These are phyloP conservation scores for Lethocerus indicus DNA, from an alignment of 1,140 invertebrate species.

Conservation along the genomic window DNA sequence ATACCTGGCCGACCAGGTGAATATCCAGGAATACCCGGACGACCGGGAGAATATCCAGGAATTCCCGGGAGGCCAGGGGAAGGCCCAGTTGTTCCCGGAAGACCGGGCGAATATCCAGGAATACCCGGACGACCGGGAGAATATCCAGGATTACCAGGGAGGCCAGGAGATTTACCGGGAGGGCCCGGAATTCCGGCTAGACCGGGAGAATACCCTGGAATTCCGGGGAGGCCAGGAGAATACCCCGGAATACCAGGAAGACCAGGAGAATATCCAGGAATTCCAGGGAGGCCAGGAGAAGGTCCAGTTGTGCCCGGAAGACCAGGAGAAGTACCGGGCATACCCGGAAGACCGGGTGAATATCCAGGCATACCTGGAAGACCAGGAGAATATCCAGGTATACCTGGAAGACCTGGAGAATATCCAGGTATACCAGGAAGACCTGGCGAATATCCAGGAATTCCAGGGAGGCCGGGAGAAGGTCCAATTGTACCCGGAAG, in stretches of 20 bases:
- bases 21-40: conserved; percentile 11
- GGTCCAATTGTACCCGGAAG: not conserved
- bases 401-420: conserved; percentile 9
- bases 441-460: conserved; percentile 9
- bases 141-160: too few species aligned
- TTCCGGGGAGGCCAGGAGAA: conserved; percentile 3
- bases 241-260: conserved; percentile 8
- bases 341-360: conserved; percentile 1
- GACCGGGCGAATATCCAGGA: too few species aligned
- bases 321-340: conserved; percentile 4
- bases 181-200: conserved; percentile 13
- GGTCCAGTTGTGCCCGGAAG: not conserved
- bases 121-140: conserved; percentile 1
- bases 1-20: conserved; percentile 13
- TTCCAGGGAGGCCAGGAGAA: conserved; percentile 11
- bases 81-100: conserved; percentile 4
- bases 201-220: conserved; percentile 10
- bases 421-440: conserved; percentile 14
- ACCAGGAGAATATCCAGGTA: conserved; percentile 12
- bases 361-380: conserved; percentile 12
- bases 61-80: conserved; percentile 3
- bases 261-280: conserved; percentile 10
- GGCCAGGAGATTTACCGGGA: too few species aligned
- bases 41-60: conserved; percentile 3
- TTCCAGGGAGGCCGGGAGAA: conserved; percentile 11